Conservation (phyloP, 2,888 invertebrate genomes). For the Melieria picta region DNA sequence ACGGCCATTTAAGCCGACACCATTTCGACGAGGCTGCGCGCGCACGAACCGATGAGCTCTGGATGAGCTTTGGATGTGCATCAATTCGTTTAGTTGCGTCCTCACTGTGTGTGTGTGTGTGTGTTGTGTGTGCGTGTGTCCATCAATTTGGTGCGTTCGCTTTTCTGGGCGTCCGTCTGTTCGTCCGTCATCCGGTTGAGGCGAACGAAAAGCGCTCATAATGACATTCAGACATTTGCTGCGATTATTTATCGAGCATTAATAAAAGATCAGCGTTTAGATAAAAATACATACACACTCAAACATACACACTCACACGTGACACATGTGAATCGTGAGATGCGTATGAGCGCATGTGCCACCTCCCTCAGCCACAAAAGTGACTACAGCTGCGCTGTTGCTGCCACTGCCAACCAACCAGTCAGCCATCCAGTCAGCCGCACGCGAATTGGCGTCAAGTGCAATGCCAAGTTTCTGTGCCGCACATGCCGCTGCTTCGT, state of each 20-base stretch:
- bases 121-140: no score
- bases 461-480: not conserved
- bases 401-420: not conserved
- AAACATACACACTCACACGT: not conserved
- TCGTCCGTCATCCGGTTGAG: no score
- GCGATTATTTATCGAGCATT: constrained; percentile 54
- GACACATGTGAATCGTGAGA: not conserved
- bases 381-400: no score
- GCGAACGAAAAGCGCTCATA: constrained; percentile 39
- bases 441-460: not conserved
- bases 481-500: not conserved
- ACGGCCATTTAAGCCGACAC: no score
- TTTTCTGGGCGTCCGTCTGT: no score
- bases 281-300: constrained; percentile 32
- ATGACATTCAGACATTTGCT: constrained; percentile 53
- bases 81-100: no score
- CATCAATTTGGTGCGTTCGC: no score
- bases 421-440: not conserved
- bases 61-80: no score
- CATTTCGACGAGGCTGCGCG: no score
- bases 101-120: no score
- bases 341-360: not conserved
- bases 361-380: not conserved
- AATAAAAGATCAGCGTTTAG: constrained; percentile 53
- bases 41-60: no score